Percentiles rank a stretch among this genome's conserved stretches.
Evolutionary conservation across 2,797 vertebrate species (phyloP).

Genomic region (Myripristis murdjan): DNA sequence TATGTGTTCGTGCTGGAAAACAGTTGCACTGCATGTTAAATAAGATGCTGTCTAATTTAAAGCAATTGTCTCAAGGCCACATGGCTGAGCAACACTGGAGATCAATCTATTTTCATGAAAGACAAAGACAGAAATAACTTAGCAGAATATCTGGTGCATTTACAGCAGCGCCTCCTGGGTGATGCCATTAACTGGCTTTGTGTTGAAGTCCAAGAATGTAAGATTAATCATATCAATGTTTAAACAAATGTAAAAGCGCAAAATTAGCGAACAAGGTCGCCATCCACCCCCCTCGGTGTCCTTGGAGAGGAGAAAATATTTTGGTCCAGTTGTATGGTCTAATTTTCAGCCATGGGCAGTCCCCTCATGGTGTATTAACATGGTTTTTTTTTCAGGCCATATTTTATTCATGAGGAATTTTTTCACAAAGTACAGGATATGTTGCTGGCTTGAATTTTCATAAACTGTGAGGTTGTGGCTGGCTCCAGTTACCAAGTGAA

Average conservation of each 20-base stretch:
- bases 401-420: constrained; percentile 76
- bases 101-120: not conserved
- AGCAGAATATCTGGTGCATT: not conserved
- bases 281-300: constrained; percentile 20
- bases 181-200: constrained; percentile 12
- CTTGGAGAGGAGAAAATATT: constrained; percentile 22
- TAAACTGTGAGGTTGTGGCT: constrained; percentile 73
- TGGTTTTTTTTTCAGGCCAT: constrained; percentile 50
- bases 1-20: not conserved
- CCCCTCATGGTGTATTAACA: constrained; percentile 26
- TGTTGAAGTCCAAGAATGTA: not conserved
- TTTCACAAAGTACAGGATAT: constrained; percentile 63
- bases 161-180: not conserved
- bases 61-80: constrained; percentile 8
- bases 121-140: too few relatives aligned
- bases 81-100: not conserved
- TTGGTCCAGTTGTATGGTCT: constrained; percentile 34
- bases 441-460: constrained; percentile 75
- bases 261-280: constrained; percentile 17
- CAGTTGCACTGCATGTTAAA: not conserved
- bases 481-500: constrained; percentile 79
- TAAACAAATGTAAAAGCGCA: constrained; percentile 19
- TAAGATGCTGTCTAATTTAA: not conserved
- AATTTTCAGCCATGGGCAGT: constrained; percentile 39
- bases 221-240: constrained; percentile 4